A percentile compares a stretch with the other conserved stretches of the same genome.
Evolutionary conservation across 2,888 invertebrate genomes (phyloP).

Genomic region (Anthophora plumipes): DNA sequence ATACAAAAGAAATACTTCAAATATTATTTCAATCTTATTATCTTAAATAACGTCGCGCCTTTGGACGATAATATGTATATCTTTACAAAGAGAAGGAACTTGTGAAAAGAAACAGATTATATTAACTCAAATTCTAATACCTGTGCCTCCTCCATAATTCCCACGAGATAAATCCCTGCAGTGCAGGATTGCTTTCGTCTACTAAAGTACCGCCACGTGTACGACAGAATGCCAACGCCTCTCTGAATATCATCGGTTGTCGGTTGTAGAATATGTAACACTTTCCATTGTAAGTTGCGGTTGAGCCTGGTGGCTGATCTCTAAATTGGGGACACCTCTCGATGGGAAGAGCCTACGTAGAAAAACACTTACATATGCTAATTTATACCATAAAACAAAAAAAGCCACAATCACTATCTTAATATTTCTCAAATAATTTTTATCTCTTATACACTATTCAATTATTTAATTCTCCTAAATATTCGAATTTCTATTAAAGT

Average conservation of each 20-base stretch:
- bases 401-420: neutral
- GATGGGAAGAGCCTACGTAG: slow-evolving; percentile 90
- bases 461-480: too few relatives aligned
- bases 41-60: too few relatives aligned
- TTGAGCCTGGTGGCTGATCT: slow-evolving; percentile 96
- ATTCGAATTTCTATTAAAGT: too few relatives aligned
- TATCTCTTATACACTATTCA: too few relatives aligned
- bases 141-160: slow-evolving; percentile 96
- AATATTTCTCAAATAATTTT: neutral
- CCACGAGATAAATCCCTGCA: slow-evolving; percentile 98
- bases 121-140: slow-evolving; percentile 76
- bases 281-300: slow-evolving; percentile 97
- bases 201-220: slow-evolving; percentile 93
- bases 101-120: neutral
- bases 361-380: slow-evolving; percentile 63
- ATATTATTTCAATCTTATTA: too few relatives aligned
- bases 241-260: slow-evolving; percentile 92
- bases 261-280: slow-evolving; percentile 97
- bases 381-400: neutral
- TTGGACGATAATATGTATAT: too few relatives aligned
- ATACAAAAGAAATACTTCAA: too few relatives aligned
- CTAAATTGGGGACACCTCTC: slow-evolving; percentile 96
- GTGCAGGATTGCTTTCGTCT: slow-evolving; percentile 96
- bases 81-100: too few relatives aligned
- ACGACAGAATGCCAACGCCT: slow-evolving; percentile 92